Percentiles rank a stretch among this genome's conserved stretches.
These are phyloP conservation scores for Porites divaricata DNA, from an alignment of 92 coral and sea anemone genomes.

Conservation along the genomic window DNA sequence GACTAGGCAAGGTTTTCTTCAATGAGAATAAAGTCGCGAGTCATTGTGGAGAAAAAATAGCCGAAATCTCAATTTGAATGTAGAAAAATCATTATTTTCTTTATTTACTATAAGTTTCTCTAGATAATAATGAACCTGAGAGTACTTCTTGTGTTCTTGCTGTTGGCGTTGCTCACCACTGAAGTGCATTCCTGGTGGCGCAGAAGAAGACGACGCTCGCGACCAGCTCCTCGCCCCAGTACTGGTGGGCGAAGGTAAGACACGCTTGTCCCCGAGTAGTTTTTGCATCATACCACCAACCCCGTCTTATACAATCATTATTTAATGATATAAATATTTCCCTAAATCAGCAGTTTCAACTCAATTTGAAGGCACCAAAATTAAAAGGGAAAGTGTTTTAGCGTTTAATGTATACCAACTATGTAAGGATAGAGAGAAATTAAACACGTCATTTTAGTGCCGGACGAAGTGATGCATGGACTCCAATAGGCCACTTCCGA, in stretches of 20 bases:
- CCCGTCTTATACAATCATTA: not conserved
- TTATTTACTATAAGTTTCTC: not conserved
- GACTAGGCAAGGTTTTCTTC: too few relatives aligned
- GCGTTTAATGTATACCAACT: too few relatives aligned
- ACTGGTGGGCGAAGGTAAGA: not conserved
- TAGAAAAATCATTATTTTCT: not conserved
- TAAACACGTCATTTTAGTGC: too few relatives aligned
- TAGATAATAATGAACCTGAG: not conserved
- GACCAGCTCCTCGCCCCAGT: not conserved
- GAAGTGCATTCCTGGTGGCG: not conserved
- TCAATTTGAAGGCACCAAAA: too few relatives aligned
- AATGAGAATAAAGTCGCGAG: too few relatives aligned
- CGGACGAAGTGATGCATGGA: too few relatives aligned
- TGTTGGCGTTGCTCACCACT: slow-evolving; percentile 4
- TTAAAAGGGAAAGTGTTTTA: too few relatives aligned
- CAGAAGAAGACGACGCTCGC: not conserved
- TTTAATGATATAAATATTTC: too few relatives aligned
- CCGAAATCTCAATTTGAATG: not conserved
- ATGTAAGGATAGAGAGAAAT: too few relatives aligned
- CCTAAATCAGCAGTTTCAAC: too few relatives aligned
- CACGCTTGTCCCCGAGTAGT: not conserved
- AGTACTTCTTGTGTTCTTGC: not conserved
- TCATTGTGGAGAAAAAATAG: too few relatives aligned
- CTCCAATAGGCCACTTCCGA: too few relatives aligned
- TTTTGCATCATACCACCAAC: not conserved